phyloP scores from a whole-genome alignment of 2,888 invertebrate genomes.

The Eupsilia transversa region DNA sequence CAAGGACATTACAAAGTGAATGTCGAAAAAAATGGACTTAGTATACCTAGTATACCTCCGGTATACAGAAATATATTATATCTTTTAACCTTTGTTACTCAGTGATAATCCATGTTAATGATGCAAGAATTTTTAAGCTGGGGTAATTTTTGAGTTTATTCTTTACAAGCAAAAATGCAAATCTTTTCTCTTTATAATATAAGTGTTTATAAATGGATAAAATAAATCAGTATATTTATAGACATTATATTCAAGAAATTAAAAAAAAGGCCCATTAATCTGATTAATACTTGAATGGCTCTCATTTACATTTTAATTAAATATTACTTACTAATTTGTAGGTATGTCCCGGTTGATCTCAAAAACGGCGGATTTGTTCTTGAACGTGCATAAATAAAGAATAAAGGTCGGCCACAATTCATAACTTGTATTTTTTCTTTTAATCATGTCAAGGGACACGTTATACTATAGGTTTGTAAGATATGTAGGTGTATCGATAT shows the following conservation, averaged over 20 bases:
- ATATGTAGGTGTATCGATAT: not conserved
- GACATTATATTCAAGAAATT: not conserved
- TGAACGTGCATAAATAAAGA: slow-evolving; percentile 4
- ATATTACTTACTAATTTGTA: not conserved
- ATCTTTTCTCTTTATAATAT: no score
- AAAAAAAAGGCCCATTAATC: not conserved
- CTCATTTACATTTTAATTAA: not conserved
- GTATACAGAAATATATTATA: no score
- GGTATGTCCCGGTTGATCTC: slow-evolving; percentile 13
- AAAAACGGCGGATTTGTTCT: slow-evolving; percentile 9
- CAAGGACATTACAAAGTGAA: no score
- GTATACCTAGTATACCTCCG: no score
- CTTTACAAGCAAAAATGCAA: no score
- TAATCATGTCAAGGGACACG: slow-evolving; percentile 33
- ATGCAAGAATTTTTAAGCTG: no score
- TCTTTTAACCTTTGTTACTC: no score
- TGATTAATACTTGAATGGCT: not conserved
- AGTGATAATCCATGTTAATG: no score
- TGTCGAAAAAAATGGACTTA: no score
- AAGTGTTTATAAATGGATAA: no score
- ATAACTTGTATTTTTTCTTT: slow-evolving; percentile 14
- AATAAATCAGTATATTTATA: not conserved
- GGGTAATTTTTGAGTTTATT: no score
- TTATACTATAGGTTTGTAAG: not conserved
- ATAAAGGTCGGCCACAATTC: slow-evolving; percentile 16